A percentile compares a stretch with the other conserved stretches of the same genome.
phyloP scores from a whole-genome alignment of 2,113 vertebrate species.

The Hypanus sabinus region DNA sequence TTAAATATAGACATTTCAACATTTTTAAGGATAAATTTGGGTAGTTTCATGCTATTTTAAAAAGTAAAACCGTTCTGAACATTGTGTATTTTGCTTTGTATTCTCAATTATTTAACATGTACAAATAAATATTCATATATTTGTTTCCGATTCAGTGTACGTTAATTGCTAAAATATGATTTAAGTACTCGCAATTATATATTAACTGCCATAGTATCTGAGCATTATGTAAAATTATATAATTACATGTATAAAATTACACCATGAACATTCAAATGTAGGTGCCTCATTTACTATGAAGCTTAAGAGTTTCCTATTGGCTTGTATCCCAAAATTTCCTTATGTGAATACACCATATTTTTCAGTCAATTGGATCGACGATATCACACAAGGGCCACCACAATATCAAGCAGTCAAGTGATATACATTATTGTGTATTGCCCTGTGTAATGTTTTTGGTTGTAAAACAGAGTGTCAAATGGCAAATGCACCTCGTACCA shows the following conservation, averaged over 20 bases:
- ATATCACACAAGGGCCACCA: background rate
- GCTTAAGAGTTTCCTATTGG: background rate
- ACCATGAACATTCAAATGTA: background rate
- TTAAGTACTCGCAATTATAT: background rate
- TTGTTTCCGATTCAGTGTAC: background rate
- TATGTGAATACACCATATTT: background rate
- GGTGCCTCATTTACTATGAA: background rate
- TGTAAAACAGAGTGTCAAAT: background rate
- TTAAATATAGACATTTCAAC: background rate
- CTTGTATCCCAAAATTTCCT: background rate
- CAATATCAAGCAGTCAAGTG: background rate
- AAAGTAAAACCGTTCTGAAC: constrained; percentile 12
- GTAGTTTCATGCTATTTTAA: background rate
- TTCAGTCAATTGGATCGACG: background rate
- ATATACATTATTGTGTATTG: too few relatives aligned
- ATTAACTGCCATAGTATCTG: background rate
- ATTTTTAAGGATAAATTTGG: background rate
- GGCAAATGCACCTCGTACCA: background rate
- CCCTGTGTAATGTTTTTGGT: background rate
- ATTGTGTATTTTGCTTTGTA: constrained; percentile 24
- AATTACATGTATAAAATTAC: background rate
- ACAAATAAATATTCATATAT: constrained; percentile 19
- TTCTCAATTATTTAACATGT: constrained; percentile 29
- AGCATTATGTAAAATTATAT: background rate
- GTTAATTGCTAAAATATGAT: background rate